Evolutionary conservation across 2,888 invertebrate genomes (phyloP).

Genomic region (Aromia moschata): DNA sequence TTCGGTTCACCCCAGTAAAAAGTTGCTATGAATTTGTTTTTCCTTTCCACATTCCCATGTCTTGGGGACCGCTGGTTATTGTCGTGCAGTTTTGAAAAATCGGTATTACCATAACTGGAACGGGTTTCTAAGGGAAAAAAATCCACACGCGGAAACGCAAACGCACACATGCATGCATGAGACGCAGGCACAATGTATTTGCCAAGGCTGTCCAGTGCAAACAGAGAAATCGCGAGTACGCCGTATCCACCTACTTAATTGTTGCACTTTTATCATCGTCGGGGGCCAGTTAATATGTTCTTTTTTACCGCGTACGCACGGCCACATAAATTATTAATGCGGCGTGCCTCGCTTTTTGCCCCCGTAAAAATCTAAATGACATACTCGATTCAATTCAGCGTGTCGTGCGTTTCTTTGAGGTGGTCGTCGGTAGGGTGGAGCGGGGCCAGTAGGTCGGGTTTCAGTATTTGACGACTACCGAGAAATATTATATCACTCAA

Average conservation of each 20-base stretch:
- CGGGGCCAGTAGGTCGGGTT: too few species aligned
- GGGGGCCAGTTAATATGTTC: slow-evolving; percentile 19
- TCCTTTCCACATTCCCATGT: too few species aligned
- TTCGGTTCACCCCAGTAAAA: too few species aligned
- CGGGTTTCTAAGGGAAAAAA: slow-evolving; percentile 8
- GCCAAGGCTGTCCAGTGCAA: slow-evolving; percentile 27
- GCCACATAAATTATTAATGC: slow-evolving; percentile 22
- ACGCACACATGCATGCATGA: slow-evolving; percentile 9
- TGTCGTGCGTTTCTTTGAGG: too few species aligned
- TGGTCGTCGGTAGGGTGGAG: too few species aligned
- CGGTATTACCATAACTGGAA: too few species aligned
- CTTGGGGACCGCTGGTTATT: too few species aligned
- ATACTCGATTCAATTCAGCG: slow-evolving; percentile 1
- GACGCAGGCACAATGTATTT: slow-evolving; percentile 19
- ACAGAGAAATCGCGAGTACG: slow-evolving; percentile 18
- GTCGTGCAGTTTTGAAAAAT: too few species aligned
- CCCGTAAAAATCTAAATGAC: slow-evolving; percentile 6
- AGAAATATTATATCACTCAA: too few species aligned
- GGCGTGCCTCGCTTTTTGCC: slow-evolving; percentile 12
- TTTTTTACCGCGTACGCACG: slow-evolving; percentile 18
- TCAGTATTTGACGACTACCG: too few species aligned
- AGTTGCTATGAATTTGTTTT: too few species aligned
- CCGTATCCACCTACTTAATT: slow-evolving; percentile 29
- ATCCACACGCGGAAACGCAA: slow-evolving; percentile 20
- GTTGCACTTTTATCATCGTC: slow-evolving; percentile 25